Evolutionary conservation across 2,113 vertebrate genomes (phyloP), one percentile per base, ranked within the genome.

Genomic region (Acrocephalus arundinaceus): DNA sequence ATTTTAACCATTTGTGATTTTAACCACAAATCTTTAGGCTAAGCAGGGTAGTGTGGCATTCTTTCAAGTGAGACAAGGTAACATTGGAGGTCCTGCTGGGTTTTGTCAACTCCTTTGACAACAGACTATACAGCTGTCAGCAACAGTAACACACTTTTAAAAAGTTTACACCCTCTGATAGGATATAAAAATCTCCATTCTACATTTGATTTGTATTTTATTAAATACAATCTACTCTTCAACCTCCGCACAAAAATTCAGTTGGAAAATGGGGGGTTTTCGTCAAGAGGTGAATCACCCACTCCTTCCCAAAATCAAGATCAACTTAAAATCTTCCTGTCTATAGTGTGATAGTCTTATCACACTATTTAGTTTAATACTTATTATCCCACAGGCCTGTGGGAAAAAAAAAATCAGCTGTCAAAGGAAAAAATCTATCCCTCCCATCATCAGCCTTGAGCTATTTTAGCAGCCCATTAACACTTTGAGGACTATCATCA

Each of bases 381-480:
- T 59, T 87, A 52, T 31, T 43, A 63, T 28, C 67, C 10, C 10
- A 75, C 11, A 31, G 31, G 16, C 46, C 75, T 58, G 52, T 28
- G 37, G 37, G 17, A 62, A 37, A 39, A 68, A 33, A 15, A 8
- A 24, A 15, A 85, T 71, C 51, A 66, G 20, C 37, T 62, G 24
- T 48, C 58, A 66, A 66, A 55, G 11, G 23, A 46, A 85, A 67
- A 72, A 54, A 35, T 39, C 46, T 54, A 37, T 21, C 9, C 20
- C 67, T 85, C 4, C 28, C 9, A 74, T 43, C 23, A 48, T 22
- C 13, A 89, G 27, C 27, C 41, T 46, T 58, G 16, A 83, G 79
- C 25, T 72, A 48, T 70, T 95, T 92, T 74, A 87, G 52, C n/a
- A 88, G 43, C 11, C 23, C n/a, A 79, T 78, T 90, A 86, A 54